These are phyloP conservation scores for Cheumatopsyche charites DNA, from an alignment of 1,140 invertebrate species.

Conservation along the genomic window DNA sequence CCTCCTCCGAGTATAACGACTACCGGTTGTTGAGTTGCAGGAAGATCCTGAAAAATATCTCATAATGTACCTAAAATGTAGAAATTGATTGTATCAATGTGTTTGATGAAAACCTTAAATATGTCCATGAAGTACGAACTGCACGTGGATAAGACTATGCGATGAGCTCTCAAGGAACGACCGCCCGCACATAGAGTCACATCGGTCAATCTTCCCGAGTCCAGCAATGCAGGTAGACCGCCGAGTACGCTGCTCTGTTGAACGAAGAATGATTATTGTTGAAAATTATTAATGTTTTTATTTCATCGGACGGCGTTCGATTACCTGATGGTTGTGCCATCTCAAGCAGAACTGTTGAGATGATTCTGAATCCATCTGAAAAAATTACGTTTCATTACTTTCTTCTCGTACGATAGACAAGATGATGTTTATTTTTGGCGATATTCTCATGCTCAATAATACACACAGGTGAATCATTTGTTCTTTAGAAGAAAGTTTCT, in stretches of 20 bases:
- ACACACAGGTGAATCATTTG: no score
- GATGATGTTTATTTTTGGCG: background rate
- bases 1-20: conserved; percentile 83
- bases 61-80: background rate
- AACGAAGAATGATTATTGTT: conserved; percentile 21
- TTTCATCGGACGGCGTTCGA: background rate
- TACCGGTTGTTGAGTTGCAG: conserved; percentile 76
- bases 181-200: conserved; percentile 87
- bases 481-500: no score
- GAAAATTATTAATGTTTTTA: background rate
- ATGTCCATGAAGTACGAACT: conserved; percentile 91
- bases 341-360: conserved; percentile 78
- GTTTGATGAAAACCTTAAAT: conserved; percentile 69
- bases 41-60: conserved; percentile 67
- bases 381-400: background rate
- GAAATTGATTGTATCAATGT: background rate
- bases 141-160: conserved; percentile 87
- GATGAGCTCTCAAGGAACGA: conserved; percentile 79
- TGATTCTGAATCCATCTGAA: conserved; percentile 61
- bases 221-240: conserved; percentile 80
- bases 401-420: background rate
- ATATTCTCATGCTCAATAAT: no score
- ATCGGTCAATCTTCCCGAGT: conserved; percentile 86
- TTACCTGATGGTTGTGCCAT: conserved; percentile 82
- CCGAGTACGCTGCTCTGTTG: conserved; percentile 76